These are phyloP conservation scores for Siniperca knerii DNA, from an alignment of 2,113 vertebrate species.

Conservation along the genomic window DNA sequence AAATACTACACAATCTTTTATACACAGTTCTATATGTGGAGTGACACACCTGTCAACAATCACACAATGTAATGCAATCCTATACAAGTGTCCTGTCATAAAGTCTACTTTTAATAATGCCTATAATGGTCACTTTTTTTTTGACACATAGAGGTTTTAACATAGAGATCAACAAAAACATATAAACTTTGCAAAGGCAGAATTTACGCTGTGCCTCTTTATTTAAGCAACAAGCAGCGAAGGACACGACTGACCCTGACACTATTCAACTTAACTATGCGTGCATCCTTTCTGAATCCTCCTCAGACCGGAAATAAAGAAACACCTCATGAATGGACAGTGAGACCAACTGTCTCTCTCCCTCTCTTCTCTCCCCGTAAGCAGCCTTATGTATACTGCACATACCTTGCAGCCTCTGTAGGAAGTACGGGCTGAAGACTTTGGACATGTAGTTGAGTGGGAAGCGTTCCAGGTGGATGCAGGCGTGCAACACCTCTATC, in stretches of 20 bases:
- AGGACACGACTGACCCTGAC: too few species aligned
- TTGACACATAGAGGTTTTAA: too few species aligned
- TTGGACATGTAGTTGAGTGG: slow-evolving; percentile 87
- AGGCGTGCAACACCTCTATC: slow-evolving; percentile 85
- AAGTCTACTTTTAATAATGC: not conserved
- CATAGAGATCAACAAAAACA: too few species aligned
- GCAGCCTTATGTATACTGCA: not conserved
- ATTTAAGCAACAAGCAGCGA: not conserved
- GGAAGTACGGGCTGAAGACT: slow-evolving; percentile 87
- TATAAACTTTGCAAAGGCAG: too few species aligned
- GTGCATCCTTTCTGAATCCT: not conserved
- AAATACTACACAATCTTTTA: not conserved
- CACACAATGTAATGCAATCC: not conserved
- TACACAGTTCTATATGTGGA: not conserved
- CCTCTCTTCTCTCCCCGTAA: not conserved
- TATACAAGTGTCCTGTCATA: not conserved
- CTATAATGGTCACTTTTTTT: not conserved
- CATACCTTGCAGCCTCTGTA: slow-evolving; percentile 86
- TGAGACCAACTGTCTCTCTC: not conserved
- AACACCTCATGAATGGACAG: not conserved
- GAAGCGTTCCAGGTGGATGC: slow-evolving; percentile 84
- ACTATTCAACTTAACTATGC: not conserved
- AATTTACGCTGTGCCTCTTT: not conserved
- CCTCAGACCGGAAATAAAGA: not conserved
- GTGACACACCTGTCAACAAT: not conserved